Base-by-base conservation (phyloP, 2,888 invertebrate species). In the Euplagia quadripunctaria region DNA sequence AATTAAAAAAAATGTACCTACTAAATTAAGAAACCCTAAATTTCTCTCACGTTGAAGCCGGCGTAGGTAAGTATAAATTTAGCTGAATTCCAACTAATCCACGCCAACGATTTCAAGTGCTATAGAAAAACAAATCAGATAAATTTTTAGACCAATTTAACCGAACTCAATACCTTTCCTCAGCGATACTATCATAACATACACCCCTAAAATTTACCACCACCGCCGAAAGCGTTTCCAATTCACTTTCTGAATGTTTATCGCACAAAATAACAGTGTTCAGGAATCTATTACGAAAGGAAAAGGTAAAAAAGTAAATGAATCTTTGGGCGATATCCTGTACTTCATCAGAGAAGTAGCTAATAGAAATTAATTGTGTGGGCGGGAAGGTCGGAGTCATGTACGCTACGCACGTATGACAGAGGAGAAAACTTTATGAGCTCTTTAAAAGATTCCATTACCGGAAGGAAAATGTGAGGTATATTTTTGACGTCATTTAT, bases 391-490 rank as follows among this genome's bases (percentile, higher is more conserved):
- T n/a, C n/a, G 31, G 31, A 14, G 64, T 68, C 49, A 5, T 64
- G 64, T 72, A 72, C 49, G 46, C 64, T 31, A n/a, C 73, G 20
- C 61, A 70, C 69, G 63, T 65, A 55, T 20, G 42, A 20, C 70
- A n/a, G 51, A 31, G 43, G 43, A n/a, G 43, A 41, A 51, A 55
- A 64, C 49, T 70, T 70, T 73, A 73, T 61, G 73, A 58, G 61
- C 46, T 69, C 68, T 43, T 55, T 68, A 64, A 55, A 64, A 68
- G 42, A 72, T 68, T 72, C 63, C 55, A 72, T 72, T 72, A 72
- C 64, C 31, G 51, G 12, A n/a, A 64, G 64, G 42, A 61, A 64
- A 68, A 55, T 14, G 64, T 64, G 11, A 17, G 66, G 12, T 55
- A 41, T 42, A 67, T 68, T 42, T 64, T 64, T 68, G 43, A 17